These are phyloP conservation scores for Cyclina sinensis DNA, from an alignment of 1,140 invertebrate species.

Conservation along the genomic window DNA sequence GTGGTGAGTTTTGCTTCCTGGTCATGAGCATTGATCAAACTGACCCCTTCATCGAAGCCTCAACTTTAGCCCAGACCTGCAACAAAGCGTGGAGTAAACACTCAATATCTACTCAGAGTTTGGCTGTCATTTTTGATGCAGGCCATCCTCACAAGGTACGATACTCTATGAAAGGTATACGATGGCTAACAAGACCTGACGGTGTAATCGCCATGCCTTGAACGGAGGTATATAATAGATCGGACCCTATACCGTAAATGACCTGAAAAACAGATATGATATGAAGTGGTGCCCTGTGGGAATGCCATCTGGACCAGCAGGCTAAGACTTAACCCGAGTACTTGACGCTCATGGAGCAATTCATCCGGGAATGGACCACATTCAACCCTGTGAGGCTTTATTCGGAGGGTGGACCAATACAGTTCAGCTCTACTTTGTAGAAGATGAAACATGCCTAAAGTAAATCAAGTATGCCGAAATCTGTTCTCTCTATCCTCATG, in stretches of 20 bases:
- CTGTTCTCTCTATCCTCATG: too few species aligned
- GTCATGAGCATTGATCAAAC: not conserved
- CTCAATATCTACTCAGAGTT: not conserved
- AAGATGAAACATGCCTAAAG: not conserved
- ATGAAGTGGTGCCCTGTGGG: not conserved
- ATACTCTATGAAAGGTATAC: not conserved
- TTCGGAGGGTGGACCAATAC: constrained; percentile 27
- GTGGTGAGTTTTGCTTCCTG: not conserved
- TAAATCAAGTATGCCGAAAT: constrained; percentile 25
- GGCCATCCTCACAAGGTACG: not conserved
- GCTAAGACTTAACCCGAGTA: not conserved
- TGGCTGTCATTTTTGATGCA: not conserved
- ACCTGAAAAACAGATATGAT: not conserved
- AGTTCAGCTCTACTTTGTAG: not conserved
- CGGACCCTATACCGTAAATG: not conserved
- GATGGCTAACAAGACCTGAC: not conserved
- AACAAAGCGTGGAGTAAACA: constrained; percentile 30
- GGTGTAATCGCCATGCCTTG: not conserved
- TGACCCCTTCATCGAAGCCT: constrained; percentile 6
- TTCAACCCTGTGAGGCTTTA: constrained; percentile 4
- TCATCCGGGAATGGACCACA: not conserved
- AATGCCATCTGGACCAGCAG: not conserved
- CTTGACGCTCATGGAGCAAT: not conserved
- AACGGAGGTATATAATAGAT: not conserved
- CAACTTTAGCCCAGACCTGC: not conserved